These are phyloP conservation scores for Brachypodius melanocephalos DNA, from an alignment of 2,113 vertebrate species.

Conservation along the genomic window DNA sequence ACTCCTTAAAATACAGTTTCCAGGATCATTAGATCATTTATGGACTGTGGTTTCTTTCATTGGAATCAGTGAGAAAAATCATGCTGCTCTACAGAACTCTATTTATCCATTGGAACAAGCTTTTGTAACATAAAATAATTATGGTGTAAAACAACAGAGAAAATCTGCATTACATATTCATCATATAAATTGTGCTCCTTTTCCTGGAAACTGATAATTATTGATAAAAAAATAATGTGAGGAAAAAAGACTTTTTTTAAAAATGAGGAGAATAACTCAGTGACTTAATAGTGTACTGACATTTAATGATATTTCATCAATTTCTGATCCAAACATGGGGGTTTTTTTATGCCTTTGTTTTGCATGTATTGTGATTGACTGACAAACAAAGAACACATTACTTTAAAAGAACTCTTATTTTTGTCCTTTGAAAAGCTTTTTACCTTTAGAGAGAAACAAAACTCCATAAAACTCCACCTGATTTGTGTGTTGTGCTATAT, in stretches of 20 bases:
- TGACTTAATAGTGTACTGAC: background rate
- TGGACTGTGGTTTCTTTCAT: background rate
- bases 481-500: background rate
- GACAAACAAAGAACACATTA: background rate
- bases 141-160: background rate
- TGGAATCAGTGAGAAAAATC: background rate
- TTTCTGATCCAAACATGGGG: background rate
- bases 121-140: background rate
- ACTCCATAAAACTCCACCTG: fast-evolving
- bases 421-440: background rate
- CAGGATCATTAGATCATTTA: constrained; percentile 8
- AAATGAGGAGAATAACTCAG: background rate
- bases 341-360: background rate
- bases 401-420: background rate
- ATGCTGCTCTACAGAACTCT: background rate
- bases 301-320: background rate
- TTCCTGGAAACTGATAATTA: background rate
- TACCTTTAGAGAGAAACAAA: background rate
- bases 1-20: background rate
- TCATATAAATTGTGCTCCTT: background rate
- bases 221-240: background rate
- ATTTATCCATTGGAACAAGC: background rate
- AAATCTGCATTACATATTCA: background rate
- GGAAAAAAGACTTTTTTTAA: background rate
- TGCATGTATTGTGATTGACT: background rate